Conservation (phyloP, 2,113 vertebrate genomes). For the Cygnus buccinator region DNA sequence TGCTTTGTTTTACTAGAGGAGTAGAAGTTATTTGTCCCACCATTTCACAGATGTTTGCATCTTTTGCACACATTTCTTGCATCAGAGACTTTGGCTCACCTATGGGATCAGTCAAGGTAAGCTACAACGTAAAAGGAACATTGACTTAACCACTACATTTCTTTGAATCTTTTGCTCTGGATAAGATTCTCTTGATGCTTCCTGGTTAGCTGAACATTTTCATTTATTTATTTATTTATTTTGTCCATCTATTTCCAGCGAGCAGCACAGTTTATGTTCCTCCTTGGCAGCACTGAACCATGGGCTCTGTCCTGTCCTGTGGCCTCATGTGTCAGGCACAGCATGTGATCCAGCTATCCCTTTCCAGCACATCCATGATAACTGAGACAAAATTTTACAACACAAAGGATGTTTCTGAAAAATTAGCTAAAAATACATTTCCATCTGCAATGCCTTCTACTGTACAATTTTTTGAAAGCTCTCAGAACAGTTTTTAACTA, state of each 20-base stretch:
- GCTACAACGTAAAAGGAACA: constrained; percentile 34
- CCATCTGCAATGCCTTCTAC: neutral
- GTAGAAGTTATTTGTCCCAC: constrained; percentile 15
- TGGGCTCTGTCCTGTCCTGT: neutral
- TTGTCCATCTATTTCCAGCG: neutral
- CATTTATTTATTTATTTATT: neutral
- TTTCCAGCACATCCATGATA: neutral
- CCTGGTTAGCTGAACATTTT: neutral
- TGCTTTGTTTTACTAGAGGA: constrained; percentile 6
- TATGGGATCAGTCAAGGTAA: constrained; percentile 13
- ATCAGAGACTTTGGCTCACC: neutral
- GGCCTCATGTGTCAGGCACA: neutral
- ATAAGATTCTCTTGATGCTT: constrained; percentile 4
- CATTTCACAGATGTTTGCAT: neutral
- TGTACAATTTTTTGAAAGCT: neutral
- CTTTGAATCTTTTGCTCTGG: neutral
- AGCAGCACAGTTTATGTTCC: neutral
- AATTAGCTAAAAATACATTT: neutral
- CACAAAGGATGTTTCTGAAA: neutral
- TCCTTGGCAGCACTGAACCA: neutral
- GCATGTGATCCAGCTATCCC: neutral
- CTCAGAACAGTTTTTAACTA: neutral
- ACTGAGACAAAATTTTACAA: neutral
- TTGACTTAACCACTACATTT: neutral
- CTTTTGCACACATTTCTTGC: constrained; percentile 1